Evolutionary conservation across 2,888 invertebrate species (phyloP).

Genomic region (Synanthedon myopaeformis): DNA sequence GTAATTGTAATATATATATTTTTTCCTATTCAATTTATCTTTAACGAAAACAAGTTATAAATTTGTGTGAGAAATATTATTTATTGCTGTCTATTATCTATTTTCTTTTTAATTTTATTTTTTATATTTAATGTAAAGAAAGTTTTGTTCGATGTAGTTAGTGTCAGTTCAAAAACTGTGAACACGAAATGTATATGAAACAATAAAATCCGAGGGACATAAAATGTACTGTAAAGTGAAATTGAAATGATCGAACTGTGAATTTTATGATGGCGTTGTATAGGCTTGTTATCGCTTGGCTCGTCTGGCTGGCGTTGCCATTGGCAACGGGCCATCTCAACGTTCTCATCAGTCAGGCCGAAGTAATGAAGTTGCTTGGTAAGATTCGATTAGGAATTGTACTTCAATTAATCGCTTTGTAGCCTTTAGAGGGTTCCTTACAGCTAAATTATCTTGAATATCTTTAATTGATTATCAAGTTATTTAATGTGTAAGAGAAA

Average conservation of each 20-base stretch:
- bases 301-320: conserved; percentile 57
- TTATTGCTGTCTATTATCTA: no score
- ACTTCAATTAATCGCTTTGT: conserved; percentile 4
- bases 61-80: no score
- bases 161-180: conserved; percentile 15
- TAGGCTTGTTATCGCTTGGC: conserved; percentile 52
- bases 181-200: conserved; percentile 22
- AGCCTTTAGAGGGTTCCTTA: neutral
- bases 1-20: no score
- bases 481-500: no score
- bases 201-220: conserved; percentile 4
- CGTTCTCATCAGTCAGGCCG: conserved; percentile 83
- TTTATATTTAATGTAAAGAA: no score
- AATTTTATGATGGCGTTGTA: conserved; percentile 43
- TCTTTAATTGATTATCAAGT: no score
- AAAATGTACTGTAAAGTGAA: conserved; percentile 51
- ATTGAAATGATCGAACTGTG: conserved; percentile 45
- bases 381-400: conserved; percentile 37
- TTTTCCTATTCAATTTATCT: no score
- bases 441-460: neutral
- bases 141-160: no score
- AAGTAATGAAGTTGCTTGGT: conserved; percentile 85
- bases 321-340: conserved; percentile 78
- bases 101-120: no score
- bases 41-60: no score